Percentiles rank a stretch among this genome's conserved stretches.
phyloP scores from a whole-genome alignment of 2,888 invertebrate species.

The Cynaeus angustus region DNA sequence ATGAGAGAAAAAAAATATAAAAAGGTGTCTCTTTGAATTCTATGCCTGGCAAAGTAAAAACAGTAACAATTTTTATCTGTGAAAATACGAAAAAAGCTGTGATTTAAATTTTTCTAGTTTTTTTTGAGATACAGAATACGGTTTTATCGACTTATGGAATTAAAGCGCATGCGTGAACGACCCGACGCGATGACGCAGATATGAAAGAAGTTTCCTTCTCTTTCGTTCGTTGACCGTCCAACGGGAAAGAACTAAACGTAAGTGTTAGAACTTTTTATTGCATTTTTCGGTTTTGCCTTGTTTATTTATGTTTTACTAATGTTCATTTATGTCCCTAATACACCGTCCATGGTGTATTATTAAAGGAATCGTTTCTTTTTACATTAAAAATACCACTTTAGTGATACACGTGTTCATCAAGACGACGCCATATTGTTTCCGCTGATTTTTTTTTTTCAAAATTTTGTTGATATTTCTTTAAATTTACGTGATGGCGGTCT shows the following conservation, averaged over 20 bases:
- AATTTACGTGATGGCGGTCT: too few relatives aligned
- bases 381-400: too few relatives aligned
- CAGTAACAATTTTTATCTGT: too few relatives aligned
- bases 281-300: conserved; percentile 39
- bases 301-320: conserved; percentile 20
- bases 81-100: not conserved
- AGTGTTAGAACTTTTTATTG: conserved; percentile 49
- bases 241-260: conserved; percentile 58
- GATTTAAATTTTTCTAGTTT: not conserved
- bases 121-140: conserved; percentile 3
- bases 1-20: not conserved
- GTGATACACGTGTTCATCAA: too few relatives aligned
- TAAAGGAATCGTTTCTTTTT: too few relatives aligned
- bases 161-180: conserved; percentile 15
- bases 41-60: too few relatives aligned
- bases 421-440: too few relatives aligned
- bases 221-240: conserved; percentile 58
- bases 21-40: too few relatives aligned
- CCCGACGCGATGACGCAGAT: conserved; percentile 3
- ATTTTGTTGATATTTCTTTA: too few relatives aligned
- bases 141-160: not conserved
- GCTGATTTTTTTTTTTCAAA: too few relatives aligned
- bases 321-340: too few relatives aligned
- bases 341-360: too few relatives aligned
- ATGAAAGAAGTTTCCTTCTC: conserved; percentile 38